phyloP scores from a whole-genome alignment of 2,888 invertebrate genomes.

The Brachylomia viminalis region DNA sequence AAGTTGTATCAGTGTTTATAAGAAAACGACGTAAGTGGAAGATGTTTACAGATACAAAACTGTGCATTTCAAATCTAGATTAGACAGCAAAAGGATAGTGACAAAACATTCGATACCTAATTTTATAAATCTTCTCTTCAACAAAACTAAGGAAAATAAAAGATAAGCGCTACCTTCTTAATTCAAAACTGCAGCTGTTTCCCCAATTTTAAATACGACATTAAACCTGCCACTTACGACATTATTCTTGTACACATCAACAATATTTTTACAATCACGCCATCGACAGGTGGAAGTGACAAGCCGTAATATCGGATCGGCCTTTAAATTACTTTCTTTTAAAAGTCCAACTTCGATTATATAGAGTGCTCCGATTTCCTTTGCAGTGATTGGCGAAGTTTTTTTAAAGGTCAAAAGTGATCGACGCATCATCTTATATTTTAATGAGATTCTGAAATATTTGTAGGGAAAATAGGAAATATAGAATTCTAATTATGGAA shows the following conservation, averaged over 20 bases:
- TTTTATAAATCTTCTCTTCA: not conserved
- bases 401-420: conserved; percentile 63
- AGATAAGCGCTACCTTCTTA: not conserved
- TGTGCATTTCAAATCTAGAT: not conserved
- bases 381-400: conserved; percentile 66
- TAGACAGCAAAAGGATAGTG: too few species aligned
- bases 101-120: not conserved
- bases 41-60: too few species aligned
- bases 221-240: conserved; percentile 64
- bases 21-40: conserved; percentile 38
- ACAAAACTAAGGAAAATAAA: not conserved
- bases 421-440: conserved; percentile 53
- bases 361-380: conserved; percentile 73
- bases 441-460: conserved; percentile 59
- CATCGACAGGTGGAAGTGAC: conserved; percentile 82
- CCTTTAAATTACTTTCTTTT: conserved; percentile 77
- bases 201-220: conserved; percentile 17
- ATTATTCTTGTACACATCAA: conserved; percentile 60
- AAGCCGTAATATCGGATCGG: conserved; percentile 78
- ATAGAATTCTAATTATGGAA: not conserved
- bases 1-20: conserved; percentile 9
- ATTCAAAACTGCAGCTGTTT: conserved; percentile 8
- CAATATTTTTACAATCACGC: conserved; percentile 83
- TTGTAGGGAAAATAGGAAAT: conserved; percentile 14
- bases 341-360: conserved; percentile 74